A percentile compares a stretch with the other conserved stretches of the same genome.
These are phyloP conservation scores for Electrophaes corylata DNA, from an alignment of 2,888 invertebrate genomes.

Conservation along the genomic window DNA sequence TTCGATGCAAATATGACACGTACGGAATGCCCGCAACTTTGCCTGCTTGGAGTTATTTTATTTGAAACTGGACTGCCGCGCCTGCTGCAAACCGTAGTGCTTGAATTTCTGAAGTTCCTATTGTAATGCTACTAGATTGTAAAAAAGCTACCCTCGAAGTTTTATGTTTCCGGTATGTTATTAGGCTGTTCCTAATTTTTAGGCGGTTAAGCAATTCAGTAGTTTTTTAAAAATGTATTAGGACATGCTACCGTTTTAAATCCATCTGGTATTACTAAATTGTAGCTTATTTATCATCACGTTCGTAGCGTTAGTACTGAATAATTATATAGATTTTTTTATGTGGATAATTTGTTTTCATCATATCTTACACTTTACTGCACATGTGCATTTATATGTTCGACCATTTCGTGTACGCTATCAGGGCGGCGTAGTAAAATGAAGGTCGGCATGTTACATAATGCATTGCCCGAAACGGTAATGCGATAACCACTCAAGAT, in stretches of 20 bases:
- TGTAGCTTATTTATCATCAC: slow-evolving; percentile 8
- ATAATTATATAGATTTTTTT: neutral
- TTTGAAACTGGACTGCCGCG: no score
- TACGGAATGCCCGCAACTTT: no score
- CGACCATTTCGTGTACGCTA: slow-evolving; percentile 21
- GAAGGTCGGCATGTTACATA: slow-evolving; percentile 32
- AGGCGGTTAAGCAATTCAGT: no score
- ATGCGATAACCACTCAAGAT: slow-evolving; percentile 54
- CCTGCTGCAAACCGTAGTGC: no score
- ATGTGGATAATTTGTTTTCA: neutral
- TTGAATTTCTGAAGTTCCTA: no score
- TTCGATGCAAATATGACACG: no score
- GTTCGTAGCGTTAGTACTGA: slow-evolving; percentile 5
- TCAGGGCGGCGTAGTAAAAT: slow-evolving; percentile 25
- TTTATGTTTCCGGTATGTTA: no score
- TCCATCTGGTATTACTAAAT: neutral
- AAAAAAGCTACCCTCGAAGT: no score
- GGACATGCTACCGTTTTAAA: neutral
- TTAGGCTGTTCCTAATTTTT: no score
- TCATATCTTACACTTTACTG: slow-evolving; percentile 12
- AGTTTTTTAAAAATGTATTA: no score
- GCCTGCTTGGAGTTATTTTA: no score
- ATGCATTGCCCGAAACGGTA: slow-evolving; percentile 50
- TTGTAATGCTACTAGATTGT: no score
- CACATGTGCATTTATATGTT: slow-evolving; percentile 19